Conservation (phyloP, 1,140 invertebrate genomes). For the Calephelis virginiensis region DNA sequence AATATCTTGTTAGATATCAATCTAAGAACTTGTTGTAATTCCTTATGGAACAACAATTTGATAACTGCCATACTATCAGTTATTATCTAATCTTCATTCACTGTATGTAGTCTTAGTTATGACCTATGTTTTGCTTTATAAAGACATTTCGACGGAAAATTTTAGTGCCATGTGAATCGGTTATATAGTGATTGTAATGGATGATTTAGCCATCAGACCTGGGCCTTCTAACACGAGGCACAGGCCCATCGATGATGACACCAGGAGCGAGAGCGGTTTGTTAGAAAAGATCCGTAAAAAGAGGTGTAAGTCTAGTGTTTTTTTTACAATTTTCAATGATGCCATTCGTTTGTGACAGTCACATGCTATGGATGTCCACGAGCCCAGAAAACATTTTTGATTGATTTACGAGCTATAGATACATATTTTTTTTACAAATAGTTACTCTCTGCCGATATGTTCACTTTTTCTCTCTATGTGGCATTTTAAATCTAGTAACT, state of each 20-base stretch:
- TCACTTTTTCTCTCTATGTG: no score
- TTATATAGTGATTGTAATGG: constrained; percentile 46
- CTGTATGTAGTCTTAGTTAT: constrained; percentile 64
- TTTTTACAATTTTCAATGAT: neutral
- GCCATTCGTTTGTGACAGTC: no score
- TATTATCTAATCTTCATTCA: constrained; percentile 66
- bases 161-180: constrained; percentile 24
- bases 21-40: constrained; percentile 12
- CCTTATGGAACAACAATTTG: constrained; percentile 44
- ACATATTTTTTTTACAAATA: no score
- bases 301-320: constrained; percentile 36
- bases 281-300: constrained; percentile 44
- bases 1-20: constrained; percentile 2
- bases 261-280: constrained; percentile 58
- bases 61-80: constrained; percentile 60
- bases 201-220: constrained; percentile 40
- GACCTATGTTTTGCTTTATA: constrained; percentile 49
- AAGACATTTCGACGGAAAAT: constrained; percentile 28
- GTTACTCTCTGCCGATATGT: no score
- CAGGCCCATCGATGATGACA: constrained; percentile 66
- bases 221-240: constrained; percentile 43
- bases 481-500: no score
- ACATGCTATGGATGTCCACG: no score
- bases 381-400: no score
- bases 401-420: no score